phyloP scores from a whole-genome alignment of 2,888 invertebrate genomes.

The Hipparchia semele region DNA sequence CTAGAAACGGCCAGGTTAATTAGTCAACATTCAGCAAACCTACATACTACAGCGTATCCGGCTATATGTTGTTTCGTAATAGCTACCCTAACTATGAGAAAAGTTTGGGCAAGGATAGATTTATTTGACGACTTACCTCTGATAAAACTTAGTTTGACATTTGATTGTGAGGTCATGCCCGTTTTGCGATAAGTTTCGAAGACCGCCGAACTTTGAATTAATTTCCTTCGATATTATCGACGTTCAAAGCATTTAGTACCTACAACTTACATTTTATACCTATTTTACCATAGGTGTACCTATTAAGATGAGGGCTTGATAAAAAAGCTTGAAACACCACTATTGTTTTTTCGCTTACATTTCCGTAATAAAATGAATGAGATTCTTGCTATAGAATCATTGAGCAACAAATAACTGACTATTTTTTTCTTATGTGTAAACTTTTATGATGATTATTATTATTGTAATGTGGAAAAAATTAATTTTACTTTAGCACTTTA shows the following conservation, averaged over 20 bases:
- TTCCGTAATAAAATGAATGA: no score
- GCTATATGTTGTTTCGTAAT: conserved; percentile 10
- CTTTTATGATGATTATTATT: no score
- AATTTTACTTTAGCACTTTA: no score
- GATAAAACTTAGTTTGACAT: conserved; percentile 81
- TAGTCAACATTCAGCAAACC: not conserved
- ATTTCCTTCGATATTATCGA: conserved; percentile 49
- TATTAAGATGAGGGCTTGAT: not conserved
- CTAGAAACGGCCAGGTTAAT: no score
- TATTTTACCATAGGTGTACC: no score
- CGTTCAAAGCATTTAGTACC: conserved; percentile 26
- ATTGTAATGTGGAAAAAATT: no score
- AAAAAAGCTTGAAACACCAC: no score
- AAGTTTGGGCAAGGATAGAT: conserved; percentile 66
- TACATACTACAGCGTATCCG: not conserved
- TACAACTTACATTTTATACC: not conserved
- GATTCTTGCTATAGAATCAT: no score
- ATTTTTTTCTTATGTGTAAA: no score
- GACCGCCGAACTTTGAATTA: conserved; percentile 57
- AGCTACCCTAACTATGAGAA: conserved; percentile 59
- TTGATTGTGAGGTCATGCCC: conserved; percentile 76
- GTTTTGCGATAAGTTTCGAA: conserved; percentile 60
- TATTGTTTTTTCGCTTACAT: no score
- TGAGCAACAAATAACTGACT: no score
- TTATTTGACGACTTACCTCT: conserved; percentile 79